Evolutionary conservation across 2,888 invertebrate genomes (phyloP), one percentile per base, ranked within the genome.

Genomic region (Furcula furcula): DNA sequence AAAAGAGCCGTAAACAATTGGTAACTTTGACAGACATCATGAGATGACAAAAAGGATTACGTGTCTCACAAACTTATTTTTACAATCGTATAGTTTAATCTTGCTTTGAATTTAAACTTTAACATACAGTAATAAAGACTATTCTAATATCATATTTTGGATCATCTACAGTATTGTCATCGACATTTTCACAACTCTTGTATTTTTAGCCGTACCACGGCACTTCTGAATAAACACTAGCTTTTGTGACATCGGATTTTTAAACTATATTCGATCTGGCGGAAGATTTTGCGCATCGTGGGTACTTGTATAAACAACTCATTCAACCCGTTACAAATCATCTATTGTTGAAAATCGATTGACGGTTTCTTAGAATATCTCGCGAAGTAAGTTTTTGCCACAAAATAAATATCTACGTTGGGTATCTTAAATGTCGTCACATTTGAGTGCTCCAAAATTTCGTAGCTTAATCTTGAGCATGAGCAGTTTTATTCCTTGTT

Each of bases 31-130:
- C 87, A 83, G 67, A 66, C 78, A 64, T 78, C 73, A 72, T 70
- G 55, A 76, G 67, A 62, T 67, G 62, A 76, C 82, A 78, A 76
- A 81, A 86, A 83, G 87, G 87, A 84, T 87, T 83, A 81, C 61
- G 64, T 61, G 40, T 55, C 18, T 40, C 32, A 30, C 33, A 34
- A 49, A 38, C 39, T 39, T 44, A 36, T 42, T 40, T 47, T 28
- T 31, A 40, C 40, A 36, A 31, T 34, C 42, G 31, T 11, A 9
- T 3, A 23, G 10, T n/a, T 21, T 33, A 29, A 10, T 23, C 32
- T 13, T 3, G 21, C 31, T n/a, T 7, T 25, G 5, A 74, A 48
- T 53, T 40, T 67, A 11, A 59, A 56, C 69, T 59, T 51, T 73
- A 64, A 15, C 7, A 0, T 19, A 1, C 11, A 7, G 27, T 0